A percentile compares a stretch with the other conserved stretches of the same genome.
Evolutionary conservation across 2,888 invertebrate species (phyloP).

Genomic region (Leptopilina myrica): DNA sequence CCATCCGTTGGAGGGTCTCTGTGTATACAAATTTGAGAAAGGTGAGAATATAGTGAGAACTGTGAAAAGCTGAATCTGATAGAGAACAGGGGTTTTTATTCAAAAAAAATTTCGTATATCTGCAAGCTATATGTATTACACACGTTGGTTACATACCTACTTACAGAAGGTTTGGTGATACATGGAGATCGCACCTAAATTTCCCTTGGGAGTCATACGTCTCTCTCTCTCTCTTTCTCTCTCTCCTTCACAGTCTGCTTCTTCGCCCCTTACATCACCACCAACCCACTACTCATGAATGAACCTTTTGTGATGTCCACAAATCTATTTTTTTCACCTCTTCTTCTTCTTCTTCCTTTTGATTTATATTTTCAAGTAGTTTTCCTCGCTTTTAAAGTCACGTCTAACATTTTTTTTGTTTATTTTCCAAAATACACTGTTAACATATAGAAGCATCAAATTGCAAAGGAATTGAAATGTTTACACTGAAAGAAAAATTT

Average conservation of each 20-base stretch:
- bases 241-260: conserved; percentile 55
- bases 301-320: conserved; percentile 11
- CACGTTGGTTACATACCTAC: conserved; percentile 62
- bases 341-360: conserved; percentile 20
- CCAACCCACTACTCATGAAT: conserved; percentile 36
- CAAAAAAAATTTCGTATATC: background rate
- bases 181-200: conserved; percentile 72
- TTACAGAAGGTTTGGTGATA: conserved; percentile 68
- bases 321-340: conserved; percentile 31
- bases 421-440: too few species aligned
- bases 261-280: conserved; percentile 52
- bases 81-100: background rate
- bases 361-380: background rate
- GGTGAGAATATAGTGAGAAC: background rate
- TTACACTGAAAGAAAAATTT: too few species aligned
- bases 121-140: background rate
- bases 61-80: conserved; percentile 1
- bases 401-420: background rate
- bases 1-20: background rate
- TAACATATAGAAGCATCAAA: too few species aligned
- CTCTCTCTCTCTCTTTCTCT: conserved; percentile 57
- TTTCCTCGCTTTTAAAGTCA: background rate
- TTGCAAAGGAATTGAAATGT: too few species aligned
- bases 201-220: conserved; percentile 69
- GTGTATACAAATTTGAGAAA: conserved; percentile 19